Evolutionary conservation across 2,888 invertebrate genomes (phyloP), one percentile per base, ranked within the genome.

Genomic region (Rhynchonema sp.): DNA sequence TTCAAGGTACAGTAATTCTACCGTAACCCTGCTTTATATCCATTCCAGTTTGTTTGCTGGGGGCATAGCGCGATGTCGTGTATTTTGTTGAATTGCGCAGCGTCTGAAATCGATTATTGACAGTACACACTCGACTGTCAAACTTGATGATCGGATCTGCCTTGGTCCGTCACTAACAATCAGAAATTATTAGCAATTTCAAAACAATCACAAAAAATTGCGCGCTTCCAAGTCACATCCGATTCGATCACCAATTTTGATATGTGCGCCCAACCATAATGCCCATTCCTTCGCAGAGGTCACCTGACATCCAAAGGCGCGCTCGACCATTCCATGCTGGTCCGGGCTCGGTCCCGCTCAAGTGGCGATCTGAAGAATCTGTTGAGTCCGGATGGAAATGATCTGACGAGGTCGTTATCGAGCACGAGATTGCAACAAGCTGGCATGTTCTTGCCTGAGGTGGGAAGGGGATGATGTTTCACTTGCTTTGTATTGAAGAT

Each of bases 371-470:
- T 61, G 20, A 9, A 59, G 22, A 27, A 49, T 3, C 30, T 61
- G 46, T 56, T 61, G 26, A 61, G 61, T 49, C 59, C 61, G 26
- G 61, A 61, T 28, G 54, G 27, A 2, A 28, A 25, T 22, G 27
- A 27, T 6, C 65, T 71, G 66, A 68, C 67, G 55, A 65, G 70
- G 57, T 68, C 68, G 26, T 54, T 69, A 17, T 65, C 65, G 61
- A 67, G 67, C 49, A 65, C 65, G 23, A 57, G 64, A 49, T 63
- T 69, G 27, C 60, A 62, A 23, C 64, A 64, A 28, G 59, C 65
- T 46, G 63, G 63, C 52, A 60, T 64, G 53, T 60, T 66, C 0
- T 60, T 65, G 22, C 68, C 69, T 1, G 68, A 69, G 61, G 68
- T 68, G 28, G 20, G 55, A 52, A n/a, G 3, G 6, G 38, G 9